Evolutionary conservation across 2,797 vertebrate species (phyloP), one percentile per base, ranked within the genome.

Genomic region (Euphonia xanthogaster): DNA sequence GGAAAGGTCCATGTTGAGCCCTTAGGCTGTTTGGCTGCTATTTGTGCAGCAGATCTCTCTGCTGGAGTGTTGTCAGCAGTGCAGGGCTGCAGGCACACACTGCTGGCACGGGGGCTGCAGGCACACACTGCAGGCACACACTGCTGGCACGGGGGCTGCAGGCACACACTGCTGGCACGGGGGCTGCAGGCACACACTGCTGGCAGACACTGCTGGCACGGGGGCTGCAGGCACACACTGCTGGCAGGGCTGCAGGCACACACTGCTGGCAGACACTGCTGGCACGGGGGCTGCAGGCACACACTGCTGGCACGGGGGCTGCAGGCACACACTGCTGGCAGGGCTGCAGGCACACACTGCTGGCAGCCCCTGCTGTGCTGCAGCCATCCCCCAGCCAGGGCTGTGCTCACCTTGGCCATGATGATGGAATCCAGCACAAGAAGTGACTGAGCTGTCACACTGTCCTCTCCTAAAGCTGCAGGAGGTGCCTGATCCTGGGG

Each of bases 371-470:
- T 30, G 39, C 81, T 81, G 14, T 68, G 66, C 47, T 79, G 48
- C 57, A 70, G 55, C 40, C 11, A 0, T 37, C 0, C 0, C n/a
- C 53, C 61, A 33, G 0, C 22, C 22, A 54, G 22, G 44, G 18
- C 14, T 51, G 65, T 67, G 76, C 73, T 86, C 44, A 1, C 58
- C 21, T 12, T 45, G n/a, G 33, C 58, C 65, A 18, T 19, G 8
- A 8, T 42, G 33, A 22, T 74, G 68, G 61, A 35, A 40, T 67
- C 51, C 48, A 20, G 27, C n/a, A 5, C 33, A 14, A 60, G 53
- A n/a, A 77, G 44, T 27, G 27, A 53, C 23, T 81, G 17, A 11
- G 27, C 44, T 63, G 35, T 67, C 25, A 53, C 22, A 1, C 1
- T 2, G 9, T 47, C 53, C 33, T 60, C 42, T 67, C 1, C 31